Base-by-base conservation (phyloP, 2,797 vertebrate genomes). In the Ceyx erithaca region DNA sequence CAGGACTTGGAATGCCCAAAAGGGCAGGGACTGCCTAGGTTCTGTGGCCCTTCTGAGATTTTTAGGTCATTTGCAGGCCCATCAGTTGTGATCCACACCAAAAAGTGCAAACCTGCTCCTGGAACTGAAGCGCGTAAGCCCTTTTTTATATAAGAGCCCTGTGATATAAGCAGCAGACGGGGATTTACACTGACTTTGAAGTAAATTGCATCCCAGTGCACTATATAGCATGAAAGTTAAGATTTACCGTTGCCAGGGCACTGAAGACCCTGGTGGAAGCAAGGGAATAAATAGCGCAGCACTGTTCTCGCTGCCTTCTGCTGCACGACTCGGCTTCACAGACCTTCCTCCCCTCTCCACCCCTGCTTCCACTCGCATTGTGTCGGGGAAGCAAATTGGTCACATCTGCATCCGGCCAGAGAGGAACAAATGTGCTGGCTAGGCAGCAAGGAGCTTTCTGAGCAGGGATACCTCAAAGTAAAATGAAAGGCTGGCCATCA, bases 101-200 rank as follows among this genome's bases (percentile, higher is more conserved):
- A 83, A 94, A 87, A 89, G 75, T 41, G 64, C 46, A 64, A 80
- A 88, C 73, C 68, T 68, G 58, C 73, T 82, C 87, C 48, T 62
- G 66, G 85, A 88, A 96, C 71, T 5, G 3, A 85, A 96, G 92
- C 67, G 21, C 87, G 45, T 72, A 94, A 97, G 81, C 93, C 95
- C 92, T 94, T 97, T 97, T 97, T 97, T 92, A 96, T 97, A 91
- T 96, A 96, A 96, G 94, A 87, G 91, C 81, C 96, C 96, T 97
- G 93, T 87, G 95, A 97, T 97, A 97, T 80, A 93, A 90, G 82
- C 64, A 7, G 55, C 94, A 93, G 96, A 77, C 19, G 3, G 90
- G 94, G 95, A 97, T 96, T 97, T 97, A 96, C 96, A 95, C 97
- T 89, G 80, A 84, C 97, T 98, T 98, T 98, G 97, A 97, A 97